phyloP scores from a whole-genome alignment of 2,888 invertebrate genomes.

The Acleris cristana region DNA sequence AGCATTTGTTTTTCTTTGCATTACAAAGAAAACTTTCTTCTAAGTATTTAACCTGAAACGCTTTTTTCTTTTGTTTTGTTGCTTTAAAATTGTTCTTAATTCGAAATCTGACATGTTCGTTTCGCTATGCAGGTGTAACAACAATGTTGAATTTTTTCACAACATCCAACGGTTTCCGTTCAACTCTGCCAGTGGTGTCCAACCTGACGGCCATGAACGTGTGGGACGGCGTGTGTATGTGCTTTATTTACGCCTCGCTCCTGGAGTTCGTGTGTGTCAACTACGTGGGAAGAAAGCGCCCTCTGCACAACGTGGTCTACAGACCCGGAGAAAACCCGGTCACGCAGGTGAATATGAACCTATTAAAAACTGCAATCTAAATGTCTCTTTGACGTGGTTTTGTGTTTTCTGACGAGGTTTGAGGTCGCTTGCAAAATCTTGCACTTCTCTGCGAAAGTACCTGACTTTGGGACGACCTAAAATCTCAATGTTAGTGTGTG shows the following conservation, averaged over 20 bases:
- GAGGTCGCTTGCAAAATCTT: constrained; percentile 16
- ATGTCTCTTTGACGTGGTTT: constrained; percentile 37
- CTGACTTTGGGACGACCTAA: constrained; percentile 16
- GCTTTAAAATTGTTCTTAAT: not conserved
- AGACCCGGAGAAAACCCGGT: constrained; percentile 95
- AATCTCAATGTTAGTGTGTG: constrained; percentile 26
- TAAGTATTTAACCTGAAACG: not conserved
- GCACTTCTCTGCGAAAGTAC: not conserved
- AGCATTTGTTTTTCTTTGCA: not conserved
- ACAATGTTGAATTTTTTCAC: constrained; percentile 99
- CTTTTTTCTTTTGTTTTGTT: constrained; percentile 1
- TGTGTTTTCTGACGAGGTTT: constrained; percentile 32
- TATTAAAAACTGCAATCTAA: constrained; percentile 19
- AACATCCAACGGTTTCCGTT: constrained; percentile 95
- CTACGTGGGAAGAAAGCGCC: constrained; percentile 95
- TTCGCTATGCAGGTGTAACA: constrained; percentile 90
- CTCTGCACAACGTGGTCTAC: constrained; percentile 94
- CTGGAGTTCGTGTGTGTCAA: constrained; percentile 97
- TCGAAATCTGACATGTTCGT: constrained; percentile 23
- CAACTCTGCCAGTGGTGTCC: constrained; percentile 96
- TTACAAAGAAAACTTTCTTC: not conserved
- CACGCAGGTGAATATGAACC: constrained; percentile 88
- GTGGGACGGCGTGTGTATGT: constrained; percentile 98
- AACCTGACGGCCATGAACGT: constrained; percentile 98
- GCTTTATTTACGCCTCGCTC: constrained; percentile 97